These are phyloP conservation scores for Tamias sibiricus DNA, from an alignment of 2,113 vertebrate species.

Conservation along the genomic window DNA sequence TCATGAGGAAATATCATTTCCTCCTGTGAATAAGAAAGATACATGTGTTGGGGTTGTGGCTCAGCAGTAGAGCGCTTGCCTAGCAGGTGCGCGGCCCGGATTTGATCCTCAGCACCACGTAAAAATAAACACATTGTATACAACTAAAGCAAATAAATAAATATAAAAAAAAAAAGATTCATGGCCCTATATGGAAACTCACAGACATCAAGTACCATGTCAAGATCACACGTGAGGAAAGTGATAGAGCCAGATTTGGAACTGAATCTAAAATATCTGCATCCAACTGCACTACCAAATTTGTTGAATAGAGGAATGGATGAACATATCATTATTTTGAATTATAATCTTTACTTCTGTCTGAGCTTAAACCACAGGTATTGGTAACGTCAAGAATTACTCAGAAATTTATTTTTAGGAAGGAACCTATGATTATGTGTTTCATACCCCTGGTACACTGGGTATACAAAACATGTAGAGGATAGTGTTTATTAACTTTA, in stretches of 20 bases:
- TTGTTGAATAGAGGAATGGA: background rate
- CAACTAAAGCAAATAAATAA: too few relatives aligned
- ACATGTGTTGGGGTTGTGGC: too few relatives aligned
- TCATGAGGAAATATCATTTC: background rate
- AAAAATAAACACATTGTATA: too few relatives aligned
- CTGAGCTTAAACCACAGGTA: background rate
- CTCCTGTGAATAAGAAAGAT: background rate
- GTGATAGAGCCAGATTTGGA: background rate
- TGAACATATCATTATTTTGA: background rate
- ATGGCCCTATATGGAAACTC: background rate
- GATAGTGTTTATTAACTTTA: background rate
- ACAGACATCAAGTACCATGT: background rate
- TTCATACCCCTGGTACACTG: background rate
- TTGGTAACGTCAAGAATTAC: background rate
- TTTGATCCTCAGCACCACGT: too few relatives aligned
- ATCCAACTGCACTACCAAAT: background rate
- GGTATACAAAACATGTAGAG: background rate
- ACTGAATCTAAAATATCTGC: background rate
- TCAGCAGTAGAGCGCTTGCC: too few relatives aligned
- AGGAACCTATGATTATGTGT: background rate
- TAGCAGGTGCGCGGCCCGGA: too few relatives aligned
- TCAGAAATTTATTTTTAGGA: conserved; percentile 32
- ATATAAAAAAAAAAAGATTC: too few relatives aligned
- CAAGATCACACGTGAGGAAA: background rate
- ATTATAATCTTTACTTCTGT: background rate